Base-by-base conservation (phyloP, 2,113 vertebrate genomes). In the Euleptes europaea region DNA sequence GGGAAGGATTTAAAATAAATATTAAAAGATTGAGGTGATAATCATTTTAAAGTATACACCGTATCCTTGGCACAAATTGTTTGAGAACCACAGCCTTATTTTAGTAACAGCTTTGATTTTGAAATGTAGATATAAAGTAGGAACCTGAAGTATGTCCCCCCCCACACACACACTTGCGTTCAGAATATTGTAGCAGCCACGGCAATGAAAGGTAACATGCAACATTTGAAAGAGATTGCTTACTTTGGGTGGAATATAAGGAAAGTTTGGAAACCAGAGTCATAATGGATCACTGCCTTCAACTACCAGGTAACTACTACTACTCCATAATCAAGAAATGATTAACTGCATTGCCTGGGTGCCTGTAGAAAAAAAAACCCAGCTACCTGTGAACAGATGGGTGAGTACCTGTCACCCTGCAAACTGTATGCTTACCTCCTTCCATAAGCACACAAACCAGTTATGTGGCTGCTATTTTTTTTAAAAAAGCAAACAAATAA, bases 231-330 rank as follows among this genome's bases (percentile, higher is more conserved):
- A 38, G 70, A 65, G 28, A 57, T 57, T 57, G 60, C 35, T 76
- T 86, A 57, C 80, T 78, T 47, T 83, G 17, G 31, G 26, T 9
- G 84, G 65, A 86, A 80, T 80, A 81, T 88, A 78, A 54, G 67
- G 78, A 73, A 10, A 47, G 38, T 86, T 35, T 76, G 49, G 86
- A 78, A 66, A 86, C 77, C 69, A 69, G 1, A 7, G 81, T 88
- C 85, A 31, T 73, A 76, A 88, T 47, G 54, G 44, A 91, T 60
- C 82, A 21, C 2, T 70, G 77, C 31, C 84, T 92, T 91, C 65
- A 83, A 8, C 79, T 82, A 54, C 4, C 40, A 87, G 89, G 71
- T 49, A 92, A 86, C 49, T 88, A 78, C 44, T 49, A 84, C 23
- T 5, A 5, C 15, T n/a, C 33, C 72, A 60, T 78, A 88, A 86